Evolutionary conservation across 2,888 invertebrate genomes (phyloP).

Genomic region (Ectobius pallidus): DNA sequence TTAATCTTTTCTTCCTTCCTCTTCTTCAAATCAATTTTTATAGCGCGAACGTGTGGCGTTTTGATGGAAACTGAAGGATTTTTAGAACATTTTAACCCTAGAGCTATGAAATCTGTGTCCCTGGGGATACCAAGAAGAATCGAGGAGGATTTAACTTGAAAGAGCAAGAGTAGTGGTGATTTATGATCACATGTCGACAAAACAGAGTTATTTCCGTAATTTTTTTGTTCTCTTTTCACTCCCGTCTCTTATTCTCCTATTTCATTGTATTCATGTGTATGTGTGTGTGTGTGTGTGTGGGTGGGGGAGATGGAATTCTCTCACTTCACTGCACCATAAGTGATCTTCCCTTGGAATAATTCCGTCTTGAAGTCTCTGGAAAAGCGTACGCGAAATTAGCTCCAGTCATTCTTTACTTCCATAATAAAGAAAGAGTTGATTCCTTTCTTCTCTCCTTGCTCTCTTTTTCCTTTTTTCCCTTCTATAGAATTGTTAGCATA

Average conservation of each 20-base stretch:
- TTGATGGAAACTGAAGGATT: background rate
- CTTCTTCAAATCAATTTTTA: background rate
- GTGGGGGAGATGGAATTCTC: constrained; percentile 3
- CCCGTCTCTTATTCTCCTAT: background rate
- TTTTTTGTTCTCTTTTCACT: background rate
- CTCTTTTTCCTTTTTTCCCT: background rate
- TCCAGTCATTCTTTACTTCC: background rate
- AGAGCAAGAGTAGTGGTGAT: background rate
- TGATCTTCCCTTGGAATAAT: constrained; percentile 3
- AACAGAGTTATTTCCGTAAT: constrained; percentile 15
- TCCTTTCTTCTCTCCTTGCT: too few species aligned
- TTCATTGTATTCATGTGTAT: background rate
- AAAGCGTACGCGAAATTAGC: background rate
- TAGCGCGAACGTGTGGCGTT: background rate
- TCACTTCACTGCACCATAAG: background rate
- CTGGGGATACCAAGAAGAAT: background rate
- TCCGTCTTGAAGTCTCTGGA: background rate
- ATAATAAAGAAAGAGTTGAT: background rate
- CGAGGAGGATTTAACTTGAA: background rate
- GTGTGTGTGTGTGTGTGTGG: too few species aligned
- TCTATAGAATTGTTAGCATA: background rate
- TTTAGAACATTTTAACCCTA: background rate
- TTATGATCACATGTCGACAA: constrained; percentile 2
- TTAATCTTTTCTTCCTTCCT: background rate
- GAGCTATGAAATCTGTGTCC: background rate